A percentile compares a stretch with the other conserved stretches of the same genome.
Evolutionary conservation across 2,797 vertebrate species (phyloP).

Genomic region (Lycodopsis pacificus): DNA sequence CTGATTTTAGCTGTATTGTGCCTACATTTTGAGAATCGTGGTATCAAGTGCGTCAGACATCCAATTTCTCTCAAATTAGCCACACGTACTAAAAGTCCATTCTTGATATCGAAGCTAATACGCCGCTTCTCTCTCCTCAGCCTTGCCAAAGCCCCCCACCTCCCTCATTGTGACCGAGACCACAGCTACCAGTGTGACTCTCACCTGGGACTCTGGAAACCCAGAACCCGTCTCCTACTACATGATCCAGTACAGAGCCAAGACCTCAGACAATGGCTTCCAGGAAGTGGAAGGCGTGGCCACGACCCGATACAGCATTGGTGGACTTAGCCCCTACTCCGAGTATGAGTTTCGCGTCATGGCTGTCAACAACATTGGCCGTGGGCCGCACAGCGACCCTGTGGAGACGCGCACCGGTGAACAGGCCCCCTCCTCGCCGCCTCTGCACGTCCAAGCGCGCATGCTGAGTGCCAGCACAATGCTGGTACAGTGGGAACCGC

Average conservation of each 20-base stretch:
- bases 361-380: constrained; percentile 95
- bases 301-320: constrained; percentile 96
- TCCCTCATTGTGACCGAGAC: constrained; percentile 94
- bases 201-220: constrained; percentile 97
- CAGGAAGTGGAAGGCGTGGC: constrained; percentile 96
- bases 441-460: constrained; percentile 92
- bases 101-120: constrained; percentile 33
- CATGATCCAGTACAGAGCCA: constrained; percentile 93
- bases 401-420: constrained; percentile 93
- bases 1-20: constrained; percentile 27
- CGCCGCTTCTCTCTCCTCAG: constrained; percentile 71
- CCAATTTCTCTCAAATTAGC: constrained; percentile 33
- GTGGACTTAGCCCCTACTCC: constrained; percentile 94
- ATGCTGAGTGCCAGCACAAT: constrained; percentile 97
- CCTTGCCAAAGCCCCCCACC: constrained; percentile 93
- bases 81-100: not conserved
- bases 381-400: constrained; percentile 91
- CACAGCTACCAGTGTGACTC: constrained; percentile 94
- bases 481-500: constrained; percentile 95
- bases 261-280: constrained; percentile 87
- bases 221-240: constrained; percentile 94
- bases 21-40: constrained; percentile 24
- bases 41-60: constrained; percentile 23
- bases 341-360: constrained; percentile 94
- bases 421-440: constrained; percentile 94